These are phyloP conservation scores for Potamarius usumacintae DNA, from an alignment of 2,113 vertebrate species.

Conservation along the genomic window DNA sequence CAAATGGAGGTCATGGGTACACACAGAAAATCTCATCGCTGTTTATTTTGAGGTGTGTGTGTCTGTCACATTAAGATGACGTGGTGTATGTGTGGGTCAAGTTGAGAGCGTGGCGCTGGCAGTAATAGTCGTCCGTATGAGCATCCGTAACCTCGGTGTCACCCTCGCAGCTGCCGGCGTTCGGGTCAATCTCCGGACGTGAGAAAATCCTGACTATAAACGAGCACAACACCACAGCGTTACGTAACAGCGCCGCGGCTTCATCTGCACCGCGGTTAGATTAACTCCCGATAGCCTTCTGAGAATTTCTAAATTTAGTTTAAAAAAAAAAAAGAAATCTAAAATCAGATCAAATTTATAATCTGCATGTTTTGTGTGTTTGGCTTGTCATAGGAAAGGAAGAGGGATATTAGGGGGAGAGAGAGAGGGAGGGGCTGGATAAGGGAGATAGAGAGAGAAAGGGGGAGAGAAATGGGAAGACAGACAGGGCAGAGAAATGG, in stretches of 20 bases:
- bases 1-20: constrained; percentile 76
- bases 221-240: background rate
- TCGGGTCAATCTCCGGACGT: constrained; percentile 68
- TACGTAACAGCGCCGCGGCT: background rate
- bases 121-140: constrained; percentile 37
- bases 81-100: background rate
- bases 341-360: no score
- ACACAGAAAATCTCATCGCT: constrained; percentile 73
- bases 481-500: background rate
- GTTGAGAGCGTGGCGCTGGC: background rate
- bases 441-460: background rate
- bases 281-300: background rate
- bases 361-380: background rate
- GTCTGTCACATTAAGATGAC: constrained; percentile 28
- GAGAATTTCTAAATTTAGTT: background rate
- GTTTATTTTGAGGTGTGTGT: constrained; percentile 52
- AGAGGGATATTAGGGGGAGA: no score
- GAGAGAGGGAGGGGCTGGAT: background rate
- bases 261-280: no score
- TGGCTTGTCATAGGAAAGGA: background rate
- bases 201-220: constrained; percentile 59
- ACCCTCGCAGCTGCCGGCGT: constrained; percentile 67
- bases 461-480: background rate
- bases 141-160: constrained; percentile 51
- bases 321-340: no score